Conservation (phyloP, 2,888 invertebrate species). For the Aethes cnicana region DNA sequence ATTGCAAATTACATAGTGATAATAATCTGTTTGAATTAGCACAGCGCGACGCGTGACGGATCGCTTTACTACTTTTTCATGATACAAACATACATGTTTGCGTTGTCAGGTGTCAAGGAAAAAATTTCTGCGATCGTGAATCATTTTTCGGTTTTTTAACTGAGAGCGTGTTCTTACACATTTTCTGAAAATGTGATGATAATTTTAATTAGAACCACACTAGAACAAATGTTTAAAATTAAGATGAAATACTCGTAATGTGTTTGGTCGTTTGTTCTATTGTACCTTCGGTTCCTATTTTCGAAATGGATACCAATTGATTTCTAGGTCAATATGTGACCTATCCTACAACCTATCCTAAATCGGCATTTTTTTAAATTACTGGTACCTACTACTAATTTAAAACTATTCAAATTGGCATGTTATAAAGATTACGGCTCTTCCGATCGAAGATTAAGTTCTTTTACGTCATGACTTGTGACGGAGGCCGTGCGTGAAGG, state of each 20-base stretch:
- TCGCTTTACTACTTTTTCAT: slow-evolving; percentile 17
- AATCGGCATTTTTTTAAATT: too few relatives aligned
- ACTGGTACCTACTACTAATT: too few relatives aligned
- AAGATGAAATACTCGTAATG: too few relatives aligned
- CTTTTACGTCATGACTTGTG: slow-evolving; percentile 27
- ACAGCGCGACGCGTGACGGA: slow-evolving; percentile 23
- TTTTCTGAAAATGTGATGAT: neutral
- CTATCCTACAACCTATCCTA: too few relatives aligned
- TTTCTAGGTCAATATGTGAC: too few relatives aligned
- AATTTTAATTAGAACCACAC: too few relatives aligned
- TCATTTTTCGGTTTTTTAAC: slow-evolving; percentile 3
- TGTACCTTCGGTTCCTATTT: too few relatives aligned
- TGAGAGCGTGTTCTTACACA: neutral
- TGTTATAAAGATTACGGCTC: slow-evolving; percentile 11
- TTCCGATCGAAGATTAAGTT: slow-evolving; percentile 23
- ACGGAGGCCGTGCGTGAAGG: slow-evolving; percentile 29
- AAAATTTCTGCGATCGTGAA: slow-evolving; percentile 20
- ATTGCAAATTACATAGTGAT: slow-evolving; percentile 28
- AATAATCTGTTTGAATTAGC: slow-evolving; percentile 31
- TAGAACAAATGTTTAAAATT: too few relatives aligned
- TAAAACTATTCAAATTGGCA: too few relatives aligned
- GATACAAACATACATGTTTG: slow-evolving; percentile 21
- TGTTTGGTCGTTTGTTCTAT: too few relatives aligned
- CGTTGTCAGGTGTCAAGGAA: slow-evolving; percentile 20
- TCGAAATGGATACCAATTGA: too few relatives aligned